Base-by-base conservation (phyloP, 2,113 vertebrate species). In the Dryoscopus gambensis region DNA sequence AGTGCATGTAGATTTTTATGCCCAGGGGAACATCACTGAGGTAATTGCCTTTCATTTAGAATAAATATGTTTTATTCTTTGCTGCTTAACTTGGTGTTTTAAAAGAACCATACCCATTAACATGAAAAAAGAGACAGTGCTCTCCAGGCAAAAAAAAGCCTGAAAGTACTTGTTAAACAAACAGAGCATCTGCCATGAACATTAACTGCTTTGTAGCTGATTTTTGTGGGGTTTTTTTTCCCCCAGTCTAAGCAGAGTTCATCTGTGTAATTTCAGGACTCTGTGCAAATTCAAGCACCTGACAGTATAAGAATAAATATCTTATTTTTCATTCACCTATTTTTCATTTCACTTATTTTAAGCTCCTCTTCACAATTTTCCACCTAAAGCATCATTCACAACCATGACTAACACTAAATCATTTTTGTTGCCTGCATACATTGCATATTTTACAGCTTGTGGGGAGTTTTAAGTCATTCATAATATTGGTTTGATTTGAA, bases 11-110 rank as follows among this genome's bases (percentile, higher is more conserved):
- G 76, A 60, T 81, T 92, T 86, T 90, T 82, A 81, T 90, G 73
- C 92, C 74, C 83, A 84, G 56, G 92, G 90, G 95, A 95, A 42
- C 69, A 62, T 53, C 40, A 47, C 73, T 60, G 85, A 78, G 69
- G 88, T 90, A 97, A 95, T 87, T 94, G 95, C 80, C 50, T 90
- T 93, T 93, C 86, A 90, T 95, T 96, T 93, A 86, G 68, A 94
- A 90, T 84, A 94, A 92, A 94, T 88, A 84, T 33, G 37, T 68
- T 96, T 90, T 93, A 93, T 81, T 93, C 85, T 90, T 96, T 75
- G n/a, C 71, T 89, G 77, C 62, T 92, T 88, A 86, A 80, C 64
- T 80, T 16, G 39, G 50, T 86, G 42, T 59, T 92, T 92, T 64
- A 49, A 81, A 96, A 87, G 75, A 93, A 49, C 35, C 44, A 75